Conservation (phyloP, 1,140 invertebrate species). For the Galleria mellonella region DNA sequence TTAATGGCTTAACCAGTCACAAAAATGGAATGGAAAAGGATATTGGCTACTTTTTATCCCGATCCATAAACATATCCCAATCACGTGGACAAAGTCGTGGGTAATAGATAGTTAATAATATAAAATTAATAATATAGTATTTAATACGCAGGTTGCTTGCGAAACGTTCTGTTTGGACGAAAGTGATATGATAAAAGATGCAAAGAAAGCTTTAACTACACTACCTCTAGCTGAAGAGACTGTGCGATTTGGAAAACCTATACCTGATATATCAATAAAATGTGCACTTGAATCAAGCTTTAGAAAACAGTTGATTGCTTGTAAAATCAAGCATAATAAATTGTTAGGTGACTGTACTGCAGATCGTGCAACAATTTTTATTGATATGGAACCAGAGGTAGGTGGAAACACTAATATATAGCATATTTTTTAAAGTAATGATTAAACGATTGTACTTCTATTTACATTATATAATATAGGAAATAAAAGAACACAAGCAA, state of each 20-base stretch:
- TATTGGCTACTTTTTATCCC: too few relatives aligned
- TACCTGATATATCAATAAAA: slow-evolving; percentile 27
- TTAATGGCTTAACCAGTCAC: too few relatives aligned
- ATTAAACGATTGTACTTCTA: too few relatives aligned
- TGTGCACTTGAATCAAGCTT: slow-evolving; percentile 65
- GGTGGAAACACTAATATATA: slow-evolving; percentile 15
- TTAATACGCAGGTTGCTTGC: slow-evolving; percentile 84
- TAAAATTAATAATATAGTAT: slow-evolving; percentile 9
- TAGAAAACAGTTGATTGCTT: slow-evolving; percentile 79
- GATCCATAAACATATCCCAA: too few relatives aligned
- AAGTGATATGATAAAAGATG: slow-evolving; percentile 89
- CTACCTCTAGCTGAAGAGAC: slow-evolving; percentile 85
- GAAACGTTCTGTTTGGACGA: slow-evolving; percentile 96
- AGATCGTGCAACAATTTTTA: slow-evolving; percentile 69
- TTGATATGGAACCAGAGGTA: slow-evolving; percentile 74
- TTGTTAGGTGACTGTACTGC: slow-evolving; percentile 61
- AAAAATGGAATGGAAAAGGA: too few relatives aligned
- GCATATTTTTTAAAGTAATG: too few relatives aligned
- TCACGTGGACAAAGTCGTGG: too few relatives aligned
- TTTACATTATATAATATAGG: too few relatives aligned
- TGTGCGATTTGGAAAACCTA: slow-evolving; percentile 77
- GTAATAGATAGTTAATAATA: too few relatives aligned
- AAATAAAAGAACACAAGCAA: too few relatives aligned
- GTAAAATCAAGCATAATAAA: slow-evolving; percentile 75
- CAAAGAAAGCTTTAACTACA: slow-evolving; percentile 85